Evolutionary conservation across 2,888 invertebrate species (phyloP).

Genomic region (Drosophila ochracea): DNA sequence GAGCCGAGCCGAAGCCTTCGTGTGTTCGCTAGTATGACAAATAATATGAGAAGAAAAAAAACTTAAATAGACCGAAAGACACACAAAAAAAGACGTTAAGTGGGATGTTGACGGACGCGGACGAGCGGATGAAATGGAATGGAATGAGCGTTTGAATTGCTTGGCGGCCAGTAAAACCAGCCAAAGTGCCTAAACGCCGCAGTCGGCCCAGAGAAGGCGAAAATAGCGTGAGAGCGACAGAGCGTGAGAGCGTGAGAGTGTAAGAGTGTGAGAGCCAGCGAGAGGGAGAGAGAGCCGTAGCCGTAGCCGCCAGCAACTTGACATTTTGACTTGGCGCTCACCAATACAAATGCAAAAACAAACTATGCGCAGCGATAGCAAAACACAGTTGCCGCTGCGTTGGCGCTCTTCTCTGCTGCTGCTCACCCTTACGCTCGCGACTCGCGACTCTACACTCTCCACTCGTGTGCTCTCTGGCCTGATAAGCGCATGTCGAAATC

Average conservation of each 20-base stretch:
- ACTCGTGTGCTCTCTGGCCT: constrained; percentile 31
- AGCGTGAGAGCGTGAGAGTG: constrained; percentile 21
- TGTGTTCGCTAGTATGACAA: constrained; percentile 23
- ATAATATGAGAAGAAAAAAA: constrained; percentile 6
- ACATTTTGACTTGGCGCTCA: constrained; percentile 65
- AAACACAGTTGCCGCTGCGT: constrained; percentile 51
- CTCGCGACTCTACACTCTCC: constrained; percentile 29
- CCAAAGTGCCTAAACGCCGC: constrained; percentile 64
- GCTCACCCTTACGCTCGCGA: constrained; percentile 40
- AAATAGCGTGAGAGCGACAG: constrained; percentile 29
- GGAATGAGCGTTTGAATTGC: constrained; percentile 72
- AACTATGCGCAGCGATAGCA: not conserved
- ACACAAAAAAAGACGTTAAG: constrained; percentile 58
- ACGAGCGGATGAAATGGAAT: constrained; percentile 82
- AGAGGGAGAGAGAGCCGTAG: constrained; percentile 22
- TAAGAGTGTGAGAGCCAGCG: constrained; percentile 21
- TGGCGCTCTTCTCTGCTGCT: constrained; percentile 61
- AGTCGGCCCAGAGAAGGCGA: constrained; percentile 57
- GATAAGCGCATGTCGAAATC: constrained; percentile 66
- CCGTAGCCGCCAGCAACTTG: constrained; percentile 50
- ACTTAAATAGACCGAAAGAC: constrained; percentile 22
- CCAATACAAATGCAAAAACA: constrained; percentile 30
- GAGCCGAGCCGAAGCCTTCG: constrained; percentile 50
- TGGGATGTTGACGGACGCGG: constrained; percentile 82
- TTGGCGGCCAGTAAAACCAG: constrained; percentile 62